phyloP scores from a whole-genome alignment of 2,888 invertebrate genomes.

The Sinohyriopsis cumingii region DNA sequence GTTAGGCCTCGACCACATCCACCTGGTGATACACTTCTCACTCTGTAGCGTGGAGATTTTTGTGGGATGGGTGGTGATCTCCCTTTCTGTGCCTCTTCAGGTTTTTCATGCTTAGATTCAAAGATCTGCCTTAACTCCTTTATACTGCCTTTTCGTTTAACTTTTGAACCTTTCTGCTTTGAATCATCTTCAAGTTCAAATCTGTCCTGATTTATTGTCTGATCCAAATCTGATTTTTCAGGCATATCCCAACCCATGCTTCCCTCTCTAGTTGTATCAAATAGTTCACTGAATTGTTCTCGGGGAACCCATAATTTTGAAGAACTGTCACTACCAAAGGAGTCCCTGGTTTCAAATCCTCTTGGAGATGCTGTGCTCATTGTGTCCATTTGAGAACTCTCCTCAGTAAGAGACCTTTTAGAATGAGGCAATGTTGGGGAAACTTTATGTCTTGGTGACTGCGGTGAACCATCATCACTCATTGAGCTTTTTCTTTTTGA shows the following conservation, averaged over 20 bases:
- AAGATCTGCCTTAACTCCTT: slow-evolving; percentile 62
- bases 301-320: slow-evolving; percentile 14
- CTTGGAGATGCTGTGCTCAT: slow-evolving; percentile 23
- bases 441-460: slow-evolving; percentile 25
- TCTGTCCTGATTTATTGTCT: slow-evolving; percentile 22
- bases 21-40: slow-evolving; percentile 45
- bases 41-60: slow-evolving; percentile 28
- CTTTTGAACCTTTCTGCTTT: slow-evolving; percentile 29
- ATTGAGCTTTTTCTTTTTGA: slow-evolving; percentile 31
- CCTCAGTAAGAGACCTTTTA: slow-evolving; percentile 16
- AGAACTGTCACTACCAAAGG: slow-evolving; percentile 31
- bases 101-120: slow-evolving; percentile 48
- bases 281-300: no score
- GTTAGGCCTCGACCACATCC: slow-evolving; percentile 22
- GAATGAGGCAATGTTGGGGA: slow-evolving; percentile 26
- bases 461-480: slow-evolving; percentile 40
- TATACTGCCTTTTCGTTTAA: slow-evolving; percentile 62
- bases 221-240: slow-evolving; percentile 18
- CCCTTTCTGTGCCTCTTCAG: slow-evolving; percentile 4
- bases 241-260: slow-evolving; percentile 4
- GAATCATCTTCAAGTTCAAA: slow-evolving; percentile 17
- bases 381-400: no score
- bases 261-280: slow-evolving; percentile 1
- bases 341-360: slow-evolving; percentile 4
- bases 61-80: slow-evolving; percentile 22